A percentile compares a stretch with the other conserved stretches of the same genome.
Conservation (phyloP, 2,113 vertebrate genomes). For the Benitochromis conjunctus region DNA sequence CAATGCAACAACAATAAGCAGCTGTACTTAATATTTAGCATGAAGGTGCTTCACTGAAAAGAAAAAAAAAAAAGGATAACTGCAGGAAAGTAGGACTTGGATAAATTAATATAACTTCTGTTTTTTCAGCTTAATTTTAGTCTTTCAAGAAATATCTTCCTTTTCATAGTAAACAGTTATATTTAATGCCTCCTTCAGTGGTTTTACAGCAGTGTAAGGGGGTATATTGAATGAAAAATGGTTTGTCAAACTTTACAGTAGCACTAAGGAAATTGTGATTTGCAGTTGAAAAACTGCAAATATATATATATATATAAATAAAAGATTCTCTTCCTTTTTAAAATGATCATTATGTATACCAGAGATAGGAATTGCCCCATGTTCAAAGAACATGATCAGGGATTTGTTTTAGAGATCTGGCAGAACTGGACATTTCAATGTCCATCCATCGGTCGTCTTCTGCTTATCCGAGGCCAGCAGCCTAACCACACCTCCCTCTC, state of each 20-base stretch:
- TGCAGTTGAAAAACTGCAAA: not conserved
- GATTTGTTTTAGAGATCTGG: not conserved
- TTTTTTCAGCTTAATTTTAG: not conserved
- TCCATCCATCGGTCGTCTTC: not conserved
- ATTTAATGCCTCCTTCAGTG: not conserved
- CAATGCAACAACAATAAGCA: not conserved
- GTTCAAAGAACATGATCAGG: not conserved
- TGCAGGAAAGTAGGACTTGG: not conserved
- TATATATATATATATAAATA: not conserved
- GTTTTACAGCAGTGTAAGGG: not conserved
- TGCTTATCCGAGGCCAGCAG: not conserved
- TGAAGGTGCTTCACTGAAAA: not conserved
- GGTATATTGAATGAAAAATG: not conserved
- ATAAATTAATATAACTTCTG: not conserved
- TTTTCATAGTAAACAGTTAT: not conserved
- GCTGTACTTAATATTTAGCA: not conserved
- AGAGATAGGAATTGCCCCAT: not conserved
- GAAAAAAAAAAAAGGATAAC: not conserved
- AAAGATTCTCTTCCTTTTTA: not conserved
- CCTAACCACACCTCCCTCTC: not conserved
- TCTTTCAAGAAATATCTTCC: not conserved
- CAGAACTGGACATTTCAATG: not conserved
- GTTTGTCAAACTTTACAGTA: not conserved
- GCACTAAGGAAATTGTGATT: not conserved
- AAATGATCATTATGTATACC: not conserved